Conservation (phyloP, 2,888 invertebrate species). For the Halictus ligatus region DNA sequence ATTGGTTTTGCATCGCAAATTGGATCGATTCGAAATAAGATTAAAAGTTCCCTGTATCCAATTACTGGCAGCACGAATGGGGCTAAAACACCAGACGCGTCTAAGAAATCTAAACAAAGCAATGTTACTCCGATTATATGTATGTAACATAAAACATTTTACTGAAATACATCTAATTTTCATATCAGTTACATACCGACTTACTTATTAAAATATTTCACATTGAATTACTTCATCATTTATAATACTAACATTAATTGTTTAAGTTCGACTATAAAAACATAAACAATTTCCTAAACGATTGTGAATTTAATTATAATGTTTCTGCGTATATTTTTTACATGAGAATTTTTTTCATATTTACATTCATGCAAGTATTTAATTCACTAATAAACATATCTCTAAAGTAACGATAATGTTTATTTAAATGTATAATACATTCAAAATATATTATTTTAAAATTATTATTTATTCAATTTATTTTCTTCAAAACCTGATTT, state of each 20-base stretch:
- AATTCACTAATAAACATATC: neutral
- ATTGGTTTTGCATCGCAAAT: constrained; percentile 31
- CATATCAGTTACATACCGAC: neutral
- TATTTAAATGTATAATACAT: too few relatives aligned
- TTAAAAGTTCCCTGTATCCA: constrained; percentile 36
- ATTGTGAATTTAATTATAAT: neutral
- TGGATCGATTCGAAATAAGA: constrained; percentile 37
- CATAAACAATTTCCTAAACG: neutral
- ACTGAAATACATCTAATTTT: neutral
- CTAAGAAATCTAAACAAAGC: neutral
- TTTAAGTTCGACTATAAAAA: neutral
- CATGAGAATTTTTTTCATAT: too few relatives aligned
- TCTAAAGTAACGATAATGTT: neutral
- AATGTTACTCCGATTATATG: neutral
- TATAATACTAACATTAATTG: neutral
- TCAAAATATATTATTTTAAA: too few relatives aligned
- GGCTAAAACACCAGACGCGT: constrained; percentile 31
- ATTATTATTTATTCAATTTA: neutral
- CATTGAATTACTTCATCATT: neutral
- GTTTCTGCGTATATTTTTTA: too few relatives aligned
- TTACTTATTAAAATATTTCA: neutral
- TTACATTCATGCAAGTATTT: neutral
- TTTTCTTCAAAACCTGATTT: neutral
- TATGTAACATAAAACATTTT: neutral
- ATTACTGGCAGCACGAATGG: constrained; percentile 31